Evolutionary conservation across 1,140 invertebrate genomes (phyloP).

Genomic region (Drosophila ficusphila): DNA sequence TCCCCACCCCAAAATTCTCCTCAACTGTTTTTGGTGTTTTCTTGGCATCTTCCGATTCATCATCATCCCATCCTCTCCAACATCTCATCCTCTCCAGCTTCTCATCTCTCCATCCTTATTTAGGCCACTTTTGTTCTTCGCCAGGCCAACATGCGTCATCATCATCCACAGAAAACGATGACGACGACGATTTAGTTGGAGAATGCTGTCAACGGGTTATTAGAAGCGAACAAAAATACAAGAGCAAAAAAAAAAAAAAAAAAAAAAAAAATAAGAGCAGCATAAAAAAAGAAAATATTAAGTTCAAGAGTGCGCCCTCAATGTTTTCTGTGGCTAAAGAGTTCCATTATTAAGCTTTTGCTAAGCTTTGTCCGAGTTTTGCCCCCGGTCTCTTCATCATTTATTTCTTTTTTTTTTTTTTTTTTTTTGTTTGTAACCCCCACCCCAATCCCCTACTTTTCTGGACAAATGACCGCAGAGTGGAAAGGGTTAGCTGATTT

Average conservation of each 20-base stretch:
- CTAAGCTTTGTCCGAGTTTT: slow-evolving; percentile 10
- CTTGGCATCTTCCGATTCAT: slow-evolving; percentile 6
- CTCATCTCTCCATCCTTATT: background rate
- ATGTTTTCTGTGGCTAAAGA: slow-evolving; percentile 17
- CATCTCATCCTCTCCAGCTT: background rate
- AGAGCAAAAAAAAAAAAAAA: too few relatives aligned
- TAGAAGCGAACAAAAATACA: slow-evolving; percentile 7
- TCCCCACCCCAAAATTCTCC: background rate
- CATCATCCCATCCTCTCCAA: background rate
- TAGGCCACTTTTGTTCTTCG: background rate
- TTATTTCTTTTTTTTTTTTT: slow-evolving; percentile 19
- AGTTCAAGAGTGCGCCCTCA: slow-evolving; percentile 41
- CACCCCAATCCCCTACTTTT: slow-evolving; percentile 18
- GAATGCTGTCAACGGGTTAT: slow-evolving; percentile 24
- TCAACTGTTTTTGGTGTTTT: background rate
- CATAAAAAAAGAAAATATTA: too few relatives aligned
- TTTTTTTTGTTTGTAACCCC: too few relatives aligned
- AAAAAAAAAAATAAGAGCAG: too few relatives aligned
- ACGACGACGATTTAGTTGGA: background rate
- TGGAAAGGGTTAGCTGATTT: too few relatives aligned
- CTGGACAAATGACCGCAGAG: slow-evolving; percentile 47
- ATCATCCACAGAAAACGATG: slow-evolving; percentile 4
- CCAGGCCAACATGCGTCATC: slow-evolving; percentile 30
- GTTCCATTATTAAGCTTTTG: slow-evolving; percentile 61
- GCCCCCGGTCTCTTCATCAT: slow-evolving; percentile 8